A percentile compares a stretch with the other conserved stretches of the same genome.
Conservation (phyloP, 2,888 invertebrate species). For the Drosophila bunnanda region DNA sequence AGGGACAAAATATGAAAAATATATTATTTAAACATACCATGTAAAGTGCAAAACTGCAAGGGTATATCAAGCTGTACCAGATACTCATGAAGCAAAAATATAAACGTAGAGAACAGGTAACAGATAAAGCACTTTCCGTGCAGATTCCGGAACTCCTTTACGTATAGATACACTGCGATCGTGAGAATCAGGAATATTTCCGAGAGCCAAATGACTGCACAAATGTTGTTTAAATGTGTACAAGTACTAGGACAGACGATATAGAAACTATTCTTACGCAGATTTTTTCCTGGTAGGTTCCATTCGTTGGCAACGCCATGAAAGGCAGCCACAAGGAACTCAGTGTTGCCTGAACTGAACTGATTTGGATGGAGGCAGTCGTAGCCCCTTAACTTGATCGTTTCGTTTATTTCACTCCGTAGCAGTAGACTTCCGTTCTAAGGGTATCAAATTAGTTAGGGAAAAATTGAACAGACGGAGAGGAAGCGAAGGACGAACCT, state of each 20-base stretch:
- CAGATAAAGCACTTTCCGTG: background rate
- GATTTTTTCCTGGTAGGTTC: background rate
- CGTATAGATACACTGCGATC: background rate
- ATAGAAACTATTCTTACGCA: background rate
- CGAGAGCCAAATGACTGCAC: background rate
- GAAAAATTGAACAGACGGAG: too few relatives aligned
- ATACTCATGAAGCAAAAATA: background rate
- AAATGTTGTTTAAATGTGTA: background rate
- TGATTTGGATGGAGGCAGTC: slow-evolving; percentile 1
- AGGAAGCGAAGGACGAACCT: background rate
- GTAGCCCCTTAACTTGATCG: background rate
- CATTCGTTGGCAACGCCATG: background rate
- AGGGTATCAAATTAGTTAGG: background rate
- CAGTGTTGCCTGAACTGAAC: background rate
- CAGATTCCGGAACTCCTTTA: slow-evolving; percentile 1
- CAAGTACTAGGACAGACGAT: background rate
- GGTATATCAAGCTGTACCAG: background rate
- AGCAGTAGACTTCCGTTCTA: background rate
- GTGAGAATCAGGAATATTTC: background rate
- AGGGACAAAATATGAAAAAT: too few relatives aligned
- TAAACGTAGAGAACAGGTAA: background rate
- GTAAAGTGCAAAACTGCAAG: background rate
- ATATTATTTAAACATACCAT: background rate
- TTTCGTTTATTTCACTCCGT: background rate
- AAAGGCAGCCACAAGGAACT: background rate